Evolutionary conservation across 2,113 vertebrate species (phyloP), one percentile per base, ranked within the genome.

Genomic region (Cromileptes altivelis): DNA sequence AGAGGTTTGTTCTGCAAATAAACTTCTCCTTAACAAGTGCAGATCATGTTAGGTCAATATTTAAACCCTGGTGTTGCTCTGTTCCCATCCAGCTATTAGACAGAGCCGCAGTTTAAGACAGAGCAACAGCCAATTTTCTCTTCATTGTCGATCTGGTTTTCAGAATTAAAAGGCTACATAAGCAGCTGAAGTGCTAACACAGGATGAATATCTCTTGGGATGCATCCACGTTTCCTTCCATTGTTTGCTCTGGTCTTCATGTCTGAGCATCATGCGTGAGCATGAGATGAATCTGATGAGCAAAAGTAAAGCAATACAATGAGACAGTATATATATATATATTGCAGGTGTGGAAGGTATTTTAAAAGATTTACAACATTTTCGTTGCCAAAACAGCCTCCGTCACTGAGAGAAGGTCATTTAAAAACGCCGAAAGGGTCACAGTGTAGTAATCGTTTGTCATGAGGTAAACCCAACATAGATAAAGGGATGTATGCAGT

Each of bases 1-100:
- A 69, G 67, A 55, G 6, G 4, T 70, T 83, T 86, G 47, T 71
- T 75, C 68, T 77, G 53, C 70, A 68, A 81, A 68, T 84, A 69
- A 76, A 80, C 30, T 15, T 45, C 37, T 10, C 27, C 56, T 79
- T 21, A 47, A 71, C 60, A 80, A 64, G 82, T 37, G 25, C 2
- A 58, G 27, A 75, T 45, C 37, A 56, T 57, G 42, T 75, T 30
- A 40, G 7, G n/a, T 60, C 2, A 56, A 42, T 69, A 50, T 65
- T 52, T 82, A 60, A 70, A 70, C 33, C 27, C 27, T 67, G 30
- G 61, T 78, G 49, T 72, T 50, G 57, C 72, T 62, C 53, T 40
- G 49, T 53, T 27, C 27, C 18, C 49, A 65, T 61, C 61, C 83
- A 63, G 75, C 71, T 42, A 58, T 78, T 27, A 75, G 61, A 56